Evolutionary conservation across 2,113 vertebrate genomes (phyloP).

Genomic region (Scomber scombrus): DNA sequence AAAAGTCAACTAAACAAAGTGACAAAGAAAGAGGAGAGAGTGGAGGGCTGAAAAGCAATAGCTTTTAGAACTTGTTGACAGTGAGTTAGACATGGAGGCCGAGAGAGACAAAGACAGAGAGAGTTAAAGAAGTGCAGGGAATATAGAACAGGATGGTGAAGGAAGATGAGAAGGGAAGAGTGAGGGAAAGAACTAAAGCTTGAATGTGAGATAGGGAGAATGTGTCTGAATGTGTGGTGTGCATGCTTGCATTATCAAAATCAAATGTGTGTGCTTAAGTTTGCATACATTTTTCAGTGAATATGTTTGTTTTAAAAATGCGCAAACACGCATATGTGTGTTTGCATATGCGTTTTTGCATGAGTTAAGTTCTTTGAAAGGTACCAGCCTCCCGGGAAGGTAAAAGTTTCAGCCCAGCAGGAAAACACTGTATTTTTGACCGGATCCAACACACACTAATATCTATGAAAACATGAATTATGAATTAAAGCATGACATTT

Average conservation of each 20-base stretch:
- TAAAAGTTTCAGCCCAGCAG: constrained; percentile 8
- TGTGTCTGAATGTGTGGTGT: neutral
- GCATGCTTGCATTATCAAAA: constrained; percentile 19
- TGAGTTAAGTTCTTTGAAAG: neutral
- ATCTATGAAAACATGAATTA: constrained; percentile 38
- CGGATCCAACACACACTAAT: constrained; percentile 31
- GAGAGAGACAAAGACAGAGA: constrained; percentile 31
- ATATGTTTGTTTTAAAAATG: neutral
- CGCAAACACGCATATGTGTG: neutral
- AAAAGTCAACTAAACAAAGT: constrained; percentile 27
- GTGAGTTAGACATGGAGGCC: constrained; percentile 33
- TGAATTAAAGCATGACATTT: constrained; percentile 45
- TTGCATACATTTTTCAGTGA: constrained; percentile 12
- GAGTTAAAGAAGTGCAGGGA: constrained; percentile 30
- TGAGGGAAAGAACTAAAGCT: neutral
- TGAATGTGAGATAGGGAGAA: neutral
- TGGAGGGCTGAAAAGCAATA: constrained; percentile 9
- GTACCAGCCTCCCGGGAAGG: neutral
- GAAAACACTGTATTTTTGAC: constrained; percentile 31
- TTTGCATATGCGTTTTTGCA: neutral
- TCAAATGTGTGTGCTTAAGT: constrained; percentile 6
- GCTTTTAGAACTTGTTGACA: constrained; percentile 47
- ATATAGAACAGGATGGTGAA: constrained; percentile 39
- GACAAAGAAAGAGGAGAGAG: constrained; percentile 19
- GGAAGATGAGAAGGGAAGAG: constrained; percentile 8